Evolutionary conservation across 1,140 invertebrate species (phyloP), one percentile per base, ranked within the genome.

Genomic region (Odontomachus brunneus): DNA sequence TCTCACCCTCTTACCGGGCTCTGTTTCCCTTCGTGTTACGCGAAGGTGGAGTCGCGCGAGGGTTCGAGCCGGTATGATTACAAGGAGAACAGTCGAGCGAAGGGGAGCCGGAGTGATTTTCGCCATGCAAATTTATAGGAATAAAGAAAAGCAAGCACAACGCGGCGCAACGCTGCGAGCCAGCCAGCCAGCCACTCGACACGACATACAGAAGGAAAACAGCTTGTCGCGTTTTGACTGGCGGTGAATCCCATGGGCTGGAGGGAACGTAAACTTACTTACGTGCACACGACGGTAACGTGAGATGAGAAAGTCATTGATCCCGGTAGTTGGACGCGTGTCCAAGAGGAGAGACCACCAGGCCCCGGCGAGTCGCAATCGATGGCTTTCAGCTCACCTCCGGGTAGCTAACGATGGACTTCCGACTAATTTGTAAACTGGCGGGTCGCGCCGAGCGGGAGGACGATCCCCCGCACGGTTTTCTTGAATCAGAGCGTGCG

Each of bases 81-180:
- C 38, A 5, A 33, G 29, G 38, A 44, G 38, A 4, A 65, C 65
- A 12, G 67, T 48, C 73, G 57, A 63, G 67, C 73, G 22, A 76
- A 78, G 86, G 76, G 83, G 73, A 80, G 66, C 63, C 71, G 63
- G 85, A 86, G 71, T 81, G 87, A 88, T 88, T 89, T 84, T 88
- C 82, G 88, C 60, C 85, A 85, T 88, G 85, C 87, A 84, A 88
- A 89, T 89, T 87, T 69, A 55, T 49, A 53, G 55, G 38, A 82
- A 60, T 74, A 66, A 84, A 73, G 60, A 65, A 84, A 51, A 69
- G 66, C 59, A 29, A 55, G 65, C 44, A 15, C 72, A 29, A 44
- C 38, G 38, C 29, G 2, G 5, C 29, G 29, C 29, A 5, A 5
- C 29, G 29, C 29, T 33, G 38, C 38, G 38, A 33, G 29, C 38